Evolutionary conservation across 2,888 invertebrate genomes (phyloP), one percentile per base, ranked within the genome.

Genomic region (Odontothrips loti): DNA sequence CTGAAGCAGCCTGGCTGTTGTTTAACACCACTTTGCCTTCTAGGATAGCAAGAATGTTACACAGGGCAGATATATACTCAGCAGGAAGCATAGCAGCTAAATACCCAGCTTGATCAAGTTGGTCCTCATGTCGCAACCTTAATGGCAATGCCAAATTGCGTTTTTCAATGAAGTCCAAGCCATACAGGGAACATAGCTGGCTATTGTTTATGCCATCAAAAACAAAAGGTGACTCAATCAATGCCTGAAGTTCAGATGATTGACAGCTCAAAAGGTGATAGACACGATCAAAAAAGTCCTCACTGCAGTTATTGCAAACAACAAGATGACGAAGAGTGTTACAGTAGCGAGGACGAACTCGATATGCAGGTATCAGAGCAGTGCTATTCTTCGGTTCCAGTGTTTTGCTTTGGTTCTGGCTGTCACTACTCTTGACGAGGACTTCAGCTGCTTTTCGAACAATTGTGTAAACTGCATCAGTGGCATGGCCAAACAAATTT

Each of bases 371-470:
- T 23, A 75, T 75, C 23, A 75, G 23, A 27, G 68, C 68, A 27
- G 68, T 75, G 23, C 23, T 75, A 27, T 75, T 75, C 12, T 75
- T 75, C 11, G 8, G 23, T 23, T 75, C 68, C 23, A 75, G 10
- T 12, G 68, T 75, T 75, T 75, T 23, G 12, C 68, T 75, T 27
- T 75, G 68, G 86, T 91, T 92, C 83, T 90, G 90, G 85, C 89
- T 89, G 87, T 92, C 91, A 17, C 92, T 91, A 86, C 89, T 89
- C 82, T 95, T 95, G 1, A 93, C 94, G 84, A 96, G 89, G 63
- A 93, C 95, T 88, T 94, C 93, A 11, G 96, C 95, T 0, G 96
- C 97, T 87, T 96, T 96, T 86, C 96, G 96, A 81, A 97, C 95
- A 84, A 98, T 95, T 79, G 94, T 95, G 86, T 97, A 92, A 79